phyloP scores from a whole-genome alignment of 2,113 vertebrate species.

The Cacatua alba region DNA sequence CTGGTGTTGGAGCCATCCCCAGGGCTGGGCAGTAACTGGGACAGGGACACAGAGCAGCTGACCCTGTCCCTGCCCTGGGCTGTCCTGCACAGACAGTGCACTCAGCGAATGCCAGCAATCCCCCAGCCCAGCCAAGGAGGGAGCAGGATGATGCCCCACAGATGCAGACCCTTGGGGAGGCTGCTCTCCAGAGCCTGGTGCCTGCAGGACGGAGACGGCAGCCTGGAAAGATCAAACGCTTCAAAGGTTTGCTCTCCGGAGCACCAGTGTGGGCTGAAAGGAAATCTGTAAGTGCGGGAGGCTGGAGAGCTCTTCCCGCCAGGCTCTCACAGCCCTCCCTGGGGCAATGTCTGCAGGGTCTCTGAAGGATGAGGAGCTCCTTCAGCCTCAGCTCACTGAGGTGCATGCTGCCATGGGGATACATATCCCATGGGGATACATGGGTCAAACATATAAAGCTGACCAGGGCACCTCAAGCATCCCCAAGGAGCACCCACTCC shows the following conservation, averaged over 20 bases:
- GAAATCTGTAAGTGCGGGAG: neutral
- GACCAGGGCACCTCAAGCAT: neutral
- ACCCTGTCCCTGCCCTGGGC: accelerated
- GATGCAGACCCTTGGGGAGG: neutral
- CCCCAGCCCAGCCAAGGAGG: no score
- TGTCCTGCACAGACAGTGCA: accelerated
- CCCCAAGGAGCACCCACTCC: neutral
- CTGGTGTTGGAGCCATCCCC: neutral
- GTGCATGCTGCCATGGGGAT: accelerated
- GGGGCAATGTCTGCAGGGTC: accelerated
- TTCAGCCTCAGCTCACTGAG: neutral
- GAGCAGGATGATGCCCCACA: neutral
- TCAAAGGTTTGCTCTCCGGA: neutral
- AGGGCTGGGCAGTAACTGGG: accelerated
- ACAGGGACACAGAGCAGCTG: neutral
- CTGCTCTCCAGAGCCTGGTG: accelerated
- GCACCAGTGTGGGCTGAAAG: neutral
- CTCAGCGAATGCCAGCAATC: accelerated
- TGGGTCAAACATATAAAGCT: neutral
- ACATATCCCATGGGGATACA: no score
- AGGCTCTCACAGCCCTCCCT: neutral
- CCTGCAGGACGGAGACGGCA: neutral
- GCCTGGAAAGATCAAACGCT: neutral
- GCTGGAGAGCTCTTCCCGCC: neutral
- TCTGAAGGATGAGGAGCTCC: neutral